Conservation (phyloP, 2,888 invertebrate species). For the Craniophora ligustri region DNA sequence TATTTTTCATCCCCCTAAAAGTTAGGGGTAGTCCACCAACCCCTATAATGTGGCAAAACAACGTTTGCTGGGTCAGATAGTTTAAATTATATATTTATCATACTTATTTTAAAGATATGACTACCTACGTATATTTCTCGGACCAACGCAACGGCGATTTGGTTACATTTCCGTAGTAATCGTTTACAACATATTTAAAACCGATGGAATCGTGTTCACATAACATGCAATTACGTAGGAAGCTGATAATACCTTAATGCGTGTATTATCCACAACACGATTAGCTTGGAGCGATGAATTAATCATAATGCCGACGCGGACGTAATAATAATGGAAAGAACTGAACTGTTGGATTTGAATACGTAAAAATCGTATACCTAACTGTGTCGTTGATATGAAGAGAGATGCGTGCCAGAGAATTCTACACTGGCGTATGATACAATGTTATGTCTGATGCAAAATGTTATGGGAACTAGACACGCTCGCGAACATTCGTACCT, state of each 20-base stretch:
- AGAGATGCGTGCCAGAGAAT: slow-evolving; percentile 33
- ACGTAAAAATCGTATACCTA: slow-evolving; percentile 7
- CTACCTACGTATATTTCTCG: too few species aligned
- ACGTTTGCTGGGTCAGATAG: too few species aligned
- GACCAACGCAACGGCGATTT: too few species aligned
- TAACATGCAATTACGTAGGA: slow-evolving; percentile 40
- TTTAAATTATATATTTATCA: too few species aligned
- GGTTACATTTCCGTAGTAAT: slow-evolving; percentile 18
- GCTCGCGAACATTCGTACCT: slow-evolving; percentile 31
- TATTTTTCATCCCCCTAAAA: too few species aligned
- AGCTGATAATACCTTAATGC: slow-evolving; percentile 42
- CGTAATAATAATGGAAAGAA: slow-evolving; percentile 23
- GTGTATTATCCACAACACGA: slow-evolving; percentile 45
- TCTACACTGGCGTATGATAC: slow-evolving; percentile 27
- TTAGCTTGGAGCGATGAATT: slow-evolving; percentile 50
- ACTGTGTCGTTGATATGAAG: not conserved
- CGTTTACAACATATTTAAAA: slow-evolving; percentile 9
- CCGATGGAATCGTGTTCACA: slow-evolving; percentile 26
- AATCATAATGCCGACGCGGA: slow-evolving; percentile 39
- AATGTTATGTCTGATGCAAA: slow-evolving; percentile 40
- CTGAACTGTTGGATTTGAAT: slow-evolving; percentile 5
- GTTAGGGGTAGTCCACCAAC: too few species aligned
- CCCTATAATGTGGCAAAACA: too few species aligned
- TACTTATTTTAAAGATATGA: too few species aligned
- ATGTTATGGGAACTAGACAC: slow-evolving; percentile 47